These are phyloP conservation scores for Agrilus mali DNA, from an alignment of 2,888 invertebrate genomes.

Conservation along the genomic window DNA sequence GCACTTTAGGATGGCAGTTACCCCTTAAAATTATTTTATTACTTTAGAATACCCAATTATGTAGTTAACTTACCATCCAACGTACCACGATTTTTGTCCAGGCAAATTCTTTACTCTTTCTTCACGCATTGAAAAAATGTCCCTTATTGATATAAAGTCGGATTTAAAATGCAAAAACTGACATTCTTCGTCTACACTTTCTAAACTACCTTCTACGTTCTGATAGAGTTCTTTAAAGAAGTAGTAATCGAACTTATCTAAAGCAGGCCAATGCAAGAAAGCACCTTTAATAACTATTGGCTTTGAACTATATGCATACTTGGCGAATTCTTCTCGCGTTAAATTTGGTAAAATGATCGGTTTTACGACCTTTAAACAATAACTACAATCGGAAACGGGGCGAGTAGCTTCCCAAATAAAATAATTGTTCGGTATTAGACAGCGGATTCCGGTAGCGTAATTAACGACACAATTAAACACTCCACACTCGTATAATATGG, in stretches of 20 bases:
- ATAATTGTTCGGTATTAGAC: conserved; percentile 72
- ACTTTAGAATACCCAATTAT: conserved; percentile 2
- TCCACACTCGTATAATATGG: conserved; percentile 12
- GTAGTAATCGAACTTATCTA: conserved; percentile 49
- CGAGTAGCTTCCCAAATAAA: conserved; percentile 78
- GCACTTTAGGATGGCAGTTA: conserved; percentile 74
- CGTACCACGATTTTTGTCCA: conserved; percentile 69
- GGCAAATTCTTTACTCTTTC: conserved; percentile 47
- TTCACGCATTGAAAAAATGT: conserved; percentile 66
- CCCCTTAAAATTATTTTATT: conserved; percentile 43
- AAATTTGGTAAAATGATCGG: conserved; percentile 57
- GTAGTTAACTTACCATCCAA: conserved; percentile 71
- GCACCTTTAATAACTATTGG: conserved; percentile 72
- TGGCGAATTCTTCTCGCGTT: conserved; percentile 53
- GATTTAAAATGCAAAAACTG: conserved; percentile 81
- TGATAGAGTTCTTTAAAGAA: conserved; percentile 60
- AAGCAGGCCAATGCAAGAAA: conserved; percentile 65
- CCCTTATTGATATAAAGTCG: conserved; percentile 59
- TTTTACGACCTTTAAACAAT: conserved; percentile 55
- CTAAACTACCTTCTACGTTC: conserved; percentile 54
- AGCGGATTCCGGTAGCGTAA: conserved; percentile 47
- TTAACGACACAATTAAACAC: conserved; percentile 14
- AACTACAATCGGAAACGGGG: conserved; percentile 68
- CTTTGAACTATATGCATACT: conserved; percentile 63
- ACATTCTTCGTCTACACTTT: conserved; percentile 66